These are phyloP conservation scores for Scophthalmus maximus DNA, from an alignment of 2,113 vertebrate species.

Conservation along the genomic window DNA sequence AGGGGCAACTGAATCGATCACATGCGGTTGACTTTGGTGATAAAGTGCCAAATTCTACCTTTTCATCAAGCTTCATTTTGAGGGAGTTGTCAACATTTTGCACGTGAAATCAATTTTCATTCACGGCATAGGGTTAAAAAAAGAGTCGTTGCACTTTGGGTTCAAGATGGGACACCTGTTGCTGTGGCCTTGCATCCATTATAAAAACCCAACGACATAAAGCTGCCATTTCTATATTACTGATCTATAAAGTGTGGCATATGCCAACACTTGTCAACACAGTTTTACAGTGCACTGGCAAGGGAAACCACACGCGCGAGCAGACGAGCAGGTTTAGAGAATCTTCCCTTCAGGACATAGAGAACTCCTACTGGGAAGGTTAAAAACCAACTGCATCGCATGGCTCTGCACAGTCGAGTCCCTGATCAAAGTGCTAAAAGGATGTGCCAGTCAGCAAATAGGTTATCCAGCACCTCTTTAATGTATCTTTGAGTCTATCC, in stretches of 20 bases:
- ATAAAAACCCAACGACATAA: too few relatives aligned
- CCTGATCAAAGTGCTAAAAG: conserved; percentile 63
- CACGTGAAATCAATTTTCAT: too few relatives aligned
- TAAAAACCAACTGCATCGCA: conserved; percentile 66
- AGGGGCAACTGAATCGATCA: not conserved
- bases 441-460: conserved; percentile 70
- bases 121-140: too few relatives aligned
- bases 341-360: conserved; percentile 25
- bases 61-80: too few relatives aligned
- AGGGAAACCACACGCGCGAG: conserved; percentile 31
- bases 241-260: too few relatives aligned
- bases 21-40: too few relatives aligned
- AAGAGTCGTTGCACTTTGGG: not conserved
- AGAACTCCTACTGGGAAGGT: conserved; percentile 40
- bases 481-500: conserved; percentile 64
- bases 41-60: too few relatives aligned
- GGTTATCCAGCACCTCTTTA: conserved; percentile 60
- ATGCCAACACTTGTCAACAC: conserved; percentile 9
- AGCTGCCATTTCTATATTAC: too few relatives aligned
- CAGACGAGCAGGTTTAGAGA: conserved; percentile 29
- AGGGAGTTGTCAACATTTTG: too few relatives aligned
- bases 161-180: not conserved
- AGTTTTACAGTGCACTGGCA: not conserved
- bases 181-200: not conserved
- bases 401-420: conserved; percentile 37